These are phyloP conservation scores for Mnemiopsis leidyi DNA, from an alignment of 37 sponge, comb jelly and placozoan genomes.

Conservation along the genomic window DNA sequence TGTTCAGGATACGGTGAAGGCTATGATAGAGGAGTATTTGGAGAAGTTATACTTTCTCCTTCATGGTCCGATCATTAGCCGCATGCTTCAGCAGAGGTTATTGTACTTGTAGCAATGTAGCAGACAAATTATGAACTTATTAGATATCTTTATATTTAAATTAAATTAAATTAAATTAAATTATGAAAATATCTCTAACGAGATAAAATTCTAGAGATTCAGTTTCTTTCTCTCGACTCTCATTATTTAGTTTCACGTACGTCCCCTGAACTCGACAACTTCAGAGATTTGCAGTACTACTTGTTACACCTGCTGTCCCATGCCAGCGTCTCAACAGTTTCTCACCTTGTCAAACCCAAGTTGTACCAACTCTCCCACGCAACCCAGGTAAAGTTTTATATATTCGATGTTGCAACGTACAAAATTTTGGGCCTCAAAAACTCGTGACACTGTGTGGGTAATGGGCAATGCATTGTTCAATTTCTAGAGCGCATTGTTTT, in stretches of 20 bases:
- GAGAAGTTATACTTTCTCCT: slow-evolving; percentile 17
- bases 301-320: not conserved
- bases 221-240: not conserved
- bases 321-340: not conserved
- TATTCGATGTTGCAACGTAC: no score
- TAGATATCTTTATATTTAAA: no score
- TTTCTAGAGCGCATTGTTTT: no score
- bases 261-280: not conserved
- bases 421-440: no score
- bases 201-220: no score
- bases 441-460: no score
- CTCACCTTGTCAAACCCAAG: not conserved
- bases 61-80: not conserved
- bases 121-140: no score
- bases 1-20: not conserved
- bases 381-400: not conserved
- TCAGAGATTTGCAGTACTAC: not conserved
- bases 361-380: not conserved
- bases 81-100: not conserved
- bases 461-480: no score
- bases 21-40: not conserved
- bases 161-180: no score
- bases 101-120: no score
- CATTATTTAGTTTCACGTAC: not conserved
- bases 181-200: no score